Percentiles rank a stretch among this genome's conserved stretches.
phyloP scores from a whole-genome alignment of 2,888 invertebrate species.

The Orthonevra nobilis region DNA sequence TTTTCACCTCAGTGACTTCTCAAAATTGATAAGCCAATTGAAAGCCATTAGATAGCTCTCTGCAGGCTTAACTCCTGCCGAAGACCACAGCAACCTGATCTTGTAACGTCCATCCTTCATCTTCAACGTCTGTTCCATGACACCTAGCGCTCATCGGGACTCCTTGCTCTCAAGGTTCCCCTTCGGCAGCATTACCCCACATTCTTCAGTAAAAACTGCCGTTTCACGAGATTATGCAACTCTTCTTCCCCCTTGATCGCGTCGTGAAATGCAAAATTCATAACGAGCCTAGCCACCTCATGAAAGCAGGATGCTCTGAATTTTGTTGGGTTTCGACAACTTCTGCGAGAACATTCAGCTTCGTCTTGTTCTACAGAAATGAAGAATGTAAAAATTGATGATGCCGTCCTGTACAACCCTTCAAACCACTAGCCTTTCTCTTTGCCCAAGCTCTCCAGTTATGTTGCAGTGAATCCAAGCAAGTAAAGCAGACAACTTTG shows the following conservation, averaged over 20 bases:
- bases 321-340: no score
- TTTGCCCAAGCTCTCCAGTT: not conserved
- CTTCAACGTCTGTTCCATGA: constrained; percentile 13
- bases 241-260: constrained; percentile 8
- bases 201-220: constrained; percentile 29
- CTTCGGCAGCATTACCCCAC: constrained; percentile 9
- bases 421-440: no score
- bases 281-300: no score
- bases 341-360: no score
- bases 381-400: no score
- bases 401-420: no score
- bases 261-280: no score
- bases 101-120: no score
- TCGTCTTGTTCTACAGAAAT: no score
- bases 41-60: constrained; percentile 17
- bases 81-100: no score
- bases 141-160: constrained; percentile 4
- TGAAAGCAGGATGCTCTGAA: no score
- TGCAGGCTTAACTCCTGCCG: constrained; percentile 1
- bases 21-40: constrained; percentile 9
- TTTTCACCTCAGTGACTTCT: constrained; percentile 1
- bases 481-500: not conserved
- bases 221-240: constrained; percentile 19
- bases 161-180: not conserved
- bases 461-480: no score